Base-by-base conservation (phyloP, 2,888 invertebrate genomes). In the Sicus ferrugineus region DNA sequence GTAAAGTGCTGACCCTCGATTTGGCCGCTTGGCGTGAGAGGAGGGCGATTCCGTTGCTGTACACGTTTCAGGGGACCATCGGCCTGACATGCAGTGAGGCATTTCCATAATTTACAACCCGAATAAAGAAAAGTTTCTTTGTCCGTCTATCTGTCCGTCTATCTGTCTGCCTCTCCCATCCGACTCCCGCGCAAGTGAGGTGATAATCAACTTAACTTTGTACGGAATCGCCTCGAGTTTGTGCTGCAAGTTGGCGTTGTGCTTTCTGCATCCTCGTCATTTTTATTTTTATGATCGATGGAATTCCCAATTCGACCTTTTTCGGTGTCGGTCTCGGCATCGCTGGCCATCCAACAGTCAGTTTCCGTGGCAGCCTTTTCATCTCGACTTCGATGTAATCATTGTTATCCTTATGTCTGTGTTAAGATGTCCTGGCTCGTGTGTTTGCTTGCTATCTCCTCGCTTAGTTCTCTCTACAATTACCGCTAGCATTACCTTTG, bases 241-340 rank as follows among this genome's bases (percentile, higher is more conserved):
- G 76, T 77, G 78, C 77, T 75, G 77, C 75, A 75, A 68, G 72
- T 62, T 68, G 67, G 28, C 67, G 69, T 70, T n/a, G 19, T 65
- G 19, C n/a, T 52, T 64, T 64, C 67, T 48, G 69, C 58, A 46
- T 72, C 11, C 59, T 48, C 58, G 67, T 75, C 75, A 74, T 77
- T 81, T 81, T 81, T 75, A 80, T 77, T 83, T 83, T 83, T 83
- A 83, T 83, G 84, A 84, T 84, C 82, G 80, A 82, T 81, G 77
- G 77, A 80, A 83, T 84, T 83, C 84, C 83, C 84, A 80, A 77
- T 77, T 78, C 79, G 80, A 78, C 76, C 77, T 77, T 80, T 77
- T 76, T 71, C 71, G 69, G 72, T 74, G 34, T 14, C 14, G 34
- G 31, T 30, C 26, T 46, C 54, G 26, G 16, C 30, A 28, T 54